Percentiles rank a stretch among this genome's conserved stretches.
Evolutionary conservation across 2,888 invertebrate species (phyloP).

Genomic region (Nymphalis urticae): DNA sequence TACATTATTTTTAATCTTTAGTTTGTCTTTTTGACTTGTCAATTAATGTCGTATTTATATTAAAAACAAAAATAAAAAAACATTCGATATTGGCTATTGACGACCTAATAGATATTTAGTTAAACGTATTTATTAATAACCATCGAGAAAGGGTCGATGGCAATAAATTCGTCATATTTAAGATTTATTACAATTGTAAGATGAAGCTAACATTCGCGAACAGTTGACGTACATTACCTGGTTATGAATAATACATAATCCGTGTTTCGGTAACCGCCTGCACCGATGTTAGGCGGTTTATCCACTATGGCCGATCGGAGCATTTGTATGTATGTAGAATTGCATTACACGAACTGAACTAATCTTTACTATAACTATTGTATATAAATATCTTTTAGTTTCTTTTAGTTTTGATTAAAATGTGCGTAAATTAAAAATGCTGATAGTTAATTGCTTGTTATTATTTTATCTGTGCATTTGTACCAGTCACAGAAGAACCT

Average conservation of each 20-base stretch:
- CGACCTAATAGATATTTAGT: neutral
- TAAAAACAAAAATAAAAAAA: neutral
- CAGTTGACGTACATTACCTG: slow-evolving; percentile 45
- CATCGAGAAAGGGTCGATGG: slow-evolving; percentile 20
- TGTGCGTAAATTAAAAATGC: no score
- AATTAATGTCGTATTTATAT: no score
- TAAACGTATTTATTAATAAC: slow-evolving; percentile 6
- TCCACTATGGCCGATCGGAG: neutral
- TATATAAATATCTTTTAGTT: no score
- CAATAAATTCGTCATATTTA: slow-evolving; percentile 37
- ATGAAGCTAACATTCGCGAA: slow-evolving; percentile 43
- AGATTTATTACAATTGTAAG: slow-evolving; percentile 44
- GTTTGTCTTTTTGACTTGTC: no score
- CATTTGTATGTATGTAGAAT: neutral
- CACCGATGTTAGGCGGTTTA: slow-evolving; percentile 15
- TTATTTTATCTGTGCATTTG: no score
- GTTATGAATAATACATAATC: slow-evolving; percentile 59
- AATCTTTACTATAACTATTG: no score
- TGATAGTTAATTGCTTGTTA: no score
- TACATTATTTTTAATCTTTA: no score
- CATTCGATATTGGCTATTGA: neutral
- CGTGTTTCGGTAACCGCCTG: slow-evolving; percentile 37
- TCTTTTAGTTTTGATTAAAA: no score
- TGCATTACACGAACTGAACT: neutral
- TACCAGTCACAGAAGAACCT: no score